Evolutionary conservation across 2,797 vertebrate species (phyloP).

Genomic region (Myotis myotis): DNA sequence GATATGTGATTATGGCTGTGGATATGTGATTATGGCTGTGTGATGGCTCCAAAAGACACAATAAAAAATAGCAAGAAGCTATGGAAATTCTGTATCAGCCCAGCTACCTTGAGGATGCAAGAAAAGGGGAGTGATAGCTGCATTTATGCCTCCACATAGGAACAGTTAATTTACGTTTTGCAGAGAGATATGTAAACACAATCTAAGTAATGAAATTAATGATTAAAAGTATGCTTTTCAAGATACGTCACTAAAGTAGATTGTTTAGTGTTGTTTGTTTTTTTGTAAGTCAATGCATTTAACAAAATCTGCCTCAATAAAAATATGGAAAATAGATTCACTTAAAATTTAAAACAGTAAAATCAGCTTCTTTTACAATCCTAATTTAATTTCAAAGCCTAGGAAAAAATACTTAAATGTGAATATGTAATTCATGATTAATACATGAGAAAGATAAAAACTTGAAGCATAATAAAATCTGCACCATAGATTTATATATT

Average conservation of each 20-base stretch:
- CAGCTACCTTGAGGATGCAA: neutral
- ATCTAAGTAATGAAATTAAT: neutral
- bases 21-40: neutral
- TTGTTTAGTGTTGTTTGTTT: neutral
- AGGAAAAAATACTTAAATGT: neutral
- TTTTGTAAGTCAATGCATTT: neutral
- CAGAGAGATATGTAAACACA: neutral
- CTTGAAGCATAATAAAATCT: slow-evolving; percentile 17
- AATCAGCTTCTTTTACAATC: neutral
- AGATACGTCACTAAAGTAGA: neutral
- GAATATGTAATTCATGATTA: slow-evolving; percentile 6
- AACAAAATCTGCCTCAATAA: neutral
- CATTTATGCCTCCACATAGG: neutral
- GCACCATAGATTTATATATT: slow-evolving; percentile 29
- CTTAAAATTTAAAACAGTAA: neutral
- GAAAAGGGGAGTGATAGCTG: neutral
- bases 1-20: neutral
- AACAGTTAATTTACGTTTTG: neutral
- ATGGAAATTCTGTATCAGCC: neutral
- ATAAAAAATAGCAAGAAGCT: neutral
- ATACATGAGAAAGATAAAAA: slow-evolving; percentile 33
- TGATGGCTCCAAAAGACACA: neutral
- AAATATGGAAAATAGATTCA: neutral
- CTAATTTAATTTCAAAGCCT: slow-evolving; percentile 41
- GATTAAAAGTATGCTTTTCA: neutral